phyloP scores from a whole-genome alignment of 1,140 invertebrate genomes.

The Lepidostoma basale region DNA sequence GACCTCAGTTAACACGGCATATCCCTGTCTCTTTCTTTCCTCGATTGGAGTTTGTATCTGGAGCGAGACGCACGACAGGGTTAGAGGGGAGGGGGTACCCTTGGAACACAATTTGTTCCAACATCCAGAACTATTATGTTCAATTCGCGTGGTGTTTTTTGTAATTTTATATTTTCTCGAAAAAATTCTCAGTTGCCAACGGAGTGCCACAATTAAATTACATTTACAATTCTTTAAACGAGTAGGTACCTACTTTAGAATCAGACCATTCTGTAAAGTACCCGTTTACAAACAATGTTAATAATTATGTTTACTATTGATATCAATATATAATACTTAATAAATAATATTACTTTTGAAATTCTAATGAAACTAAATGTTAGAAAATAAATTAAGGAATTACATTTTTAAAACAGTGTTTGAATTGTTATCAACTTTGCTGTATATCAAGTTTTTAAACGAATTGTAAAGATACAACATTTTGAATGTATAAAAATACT shows the following conservation, averaged over 20 bases:
- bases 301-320: background rate
- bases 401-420: too few species aligned
- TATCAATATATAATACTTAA: background rate
- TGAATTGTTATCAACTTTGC: too few species aligned
- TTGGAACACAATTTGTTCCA: slow-evolving; percentile 29
- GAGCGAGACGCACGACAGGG: slow-evolving; percentile 9
- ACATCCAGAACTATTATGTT: slow-evolving; percentile 30
- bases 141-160: slow-evolving; percentile 30
- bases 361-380: background rate
- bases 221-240: background rate
- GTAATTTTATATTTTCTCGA: slow-evolving; percentile 32
- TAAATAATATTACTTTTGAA: background rate
- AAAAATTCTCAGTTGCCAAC: slow-evolving; percentile 17
- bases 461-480: too few species aligned
- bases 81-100: background rate
- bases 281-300: too few species aligned
- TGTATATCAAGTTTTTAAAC: too few species aligned
- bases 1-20: too few species aligned
- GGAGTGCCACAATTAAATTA: background rate
- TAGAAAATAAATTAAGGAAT: background rate
- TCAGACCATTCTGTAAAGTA: too few species aligned
- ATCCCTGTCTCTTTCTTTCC: too few species aligned
- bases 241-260: background rate
- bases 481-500: too few species aligned
- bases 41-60: too few species aligned